Evolutionary conservation across 2,888 invertebrate species (phyloP).

Genomic region (Limnephilus marmoratus): DNA sequence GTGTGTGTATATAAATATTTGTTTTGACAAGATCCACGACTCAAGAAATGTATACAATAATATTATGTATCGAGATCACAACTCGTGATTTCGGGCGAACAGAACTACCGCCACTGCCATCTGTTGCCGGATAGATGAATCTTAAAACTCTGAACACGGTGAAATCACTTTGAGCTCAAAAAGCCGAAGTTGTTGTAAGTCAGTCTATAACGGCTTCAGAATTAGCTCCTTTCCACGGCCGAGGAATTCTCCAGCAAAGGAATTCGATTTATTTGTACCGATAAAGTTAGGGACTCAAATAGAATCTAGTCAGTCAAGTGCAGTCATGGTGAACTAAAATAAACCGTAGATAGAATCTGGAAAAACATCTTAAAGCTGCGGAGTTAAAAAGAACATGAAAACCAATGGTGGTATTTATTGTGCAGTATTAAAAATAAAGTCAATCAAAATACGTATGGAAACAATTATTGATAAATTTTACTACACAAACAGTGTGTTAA

Average conservation of each 20-base stretch:
- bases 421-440: too few species aligned
- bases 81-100: not conserved
- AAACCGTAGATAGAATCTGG: not conserved
- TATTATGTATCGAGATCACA: not conserved
- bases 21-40: not conserved
- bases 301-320: slow-evolving; percentile 23
- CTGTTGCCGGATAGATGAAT: slow-evolving; percentile 13
- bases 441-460: too few species aligned
- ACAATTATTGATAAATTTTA: too few species aligned
- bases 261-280: slow-evolving; percentile 49
- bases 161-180: not conserved
- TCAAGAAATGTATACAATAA: not conserved
- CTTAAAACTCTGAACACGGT: not conserved
- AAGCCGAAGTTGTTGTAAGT: slow-evolving; percentile 7
- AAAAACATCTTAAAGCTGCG: not conserved
- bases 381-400: not conserved
- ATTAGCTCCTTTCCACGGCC: slow-evolving; percentile 40
- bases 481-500: too few species aligned
- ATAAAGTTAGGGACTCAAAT: slow-evolving; percentile 38
- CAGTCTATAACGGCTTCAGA: slow-evolving; percentile 39
- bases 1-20: not conserved
- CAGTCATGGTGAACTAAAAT: not conserved
- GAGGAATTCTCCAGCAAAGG: slow-evolving; percentile 33
- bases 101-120: not conserved
- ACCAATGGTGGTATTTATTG: not conserved